phyloP scores from a whole-genome alignment of 2,797 vertebrate genomes.

The Danio tinwini region DNA sequence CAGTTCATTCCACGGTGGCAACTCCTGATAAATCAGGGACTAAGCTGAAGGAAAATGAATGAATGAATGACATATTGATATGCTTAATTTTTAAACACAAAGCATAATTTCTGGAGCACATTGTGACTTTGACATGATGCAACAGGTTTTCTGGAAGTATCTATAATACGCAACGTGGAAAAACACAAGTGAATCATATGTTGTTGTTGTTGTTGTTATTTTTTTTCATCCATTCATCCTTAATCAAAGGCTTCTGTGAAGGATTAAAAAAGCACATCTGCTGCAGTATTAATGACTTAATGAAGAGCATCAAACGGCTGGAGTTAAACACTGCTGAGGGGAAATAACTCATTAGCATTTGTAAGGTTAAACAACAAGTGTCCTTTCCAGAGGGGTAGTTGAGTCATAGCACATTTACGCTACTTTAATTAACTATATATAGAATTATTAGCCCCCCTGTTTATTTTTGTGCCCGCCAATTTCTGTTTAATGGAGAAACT shows the following conservation, averaged over 20 bases:
- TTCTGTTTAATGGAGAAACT: no score
- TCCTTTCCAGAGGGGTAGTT: not conserved
- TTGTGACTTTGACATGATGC: not conserved
- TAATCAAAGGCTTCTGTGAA: not conserved
- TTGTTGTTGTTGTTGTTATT: no score
- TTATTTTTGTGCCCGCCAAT: no score
- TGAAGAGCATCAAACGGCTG: slow-evolving; percentile 24
- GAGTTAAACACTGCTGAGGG: slow-evolving; percentile 15
- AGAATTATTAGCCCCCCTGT: no score
- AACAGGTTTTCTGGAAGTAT: not conserved
- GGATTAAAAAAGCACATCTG: slow-evolving; percentile 26
- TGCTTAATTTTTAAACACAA: not conserved
- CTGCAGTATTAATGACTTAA: slow-evolving; percentile 37
- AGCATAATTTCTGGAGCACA: not conserved
- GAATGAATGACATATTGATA: no score
- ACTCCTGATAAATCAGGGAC: no score
- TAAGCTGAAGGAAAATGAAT: no score
- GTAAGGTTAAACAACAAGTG: slow-evolving; percentile 13
- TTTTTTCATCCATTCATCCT: not conserved
- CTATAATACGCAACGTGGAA: not conserved
- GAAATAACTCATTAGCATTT: slow-evolving; percentile 46
- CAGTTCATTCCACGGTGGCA: no score
- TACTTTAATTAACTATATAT: no score
- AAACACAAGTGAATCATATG: not conserved
- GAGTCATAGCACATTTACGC: not conserved